Evolutionary conservation across 2,888 invertebrate genomes (phyloP), one percentile per base, ranked within the genome.

Genomic region (Ornithoptera priamus): DNA sequence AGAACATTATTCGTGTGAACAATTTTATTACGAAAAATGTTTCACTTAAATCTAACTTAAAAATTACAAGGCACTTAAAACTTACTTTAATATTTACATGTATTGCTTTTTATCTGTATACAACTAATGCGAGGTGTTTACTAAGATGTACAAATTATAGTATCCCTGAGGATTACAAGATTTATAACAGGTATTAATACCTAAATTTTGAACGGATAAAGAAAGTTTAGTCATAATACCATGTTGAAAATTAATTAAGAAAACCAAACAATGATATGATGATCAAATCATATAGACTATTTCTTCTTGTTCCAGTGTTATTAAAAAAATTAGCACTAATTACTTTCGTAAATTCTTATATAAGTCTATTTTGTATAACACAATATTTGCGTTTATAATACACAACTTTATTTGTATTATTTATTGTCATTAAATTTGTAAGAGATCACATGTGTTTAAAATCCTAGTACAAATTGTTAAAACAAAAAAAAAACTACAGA

Each of bases 71-170:
- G 70, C 70, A 67, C 70, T 53, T 61, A 30, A 53, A 60, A 64
- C 42, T 64, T 63, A 68, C 15, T 36, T 22, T 65, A 64, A 57
- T 68, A 71, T 71, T 68, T 68, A 71, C 71, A 71, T 62, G 46
- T 20, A 61, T 62, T 61, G 50, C 57, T 50, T 30, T 64, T 17
- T 17, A 58, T 61, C 10, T 30, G 56, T 58, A 22, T 62, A 62
- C n/a, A 65, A 62, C 71, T 71, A 71, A 59, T 71, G 71, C 71
- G 71, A 71, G 71, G 71, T 64, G n/a, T 65, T 65, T 59, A 62
- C 68, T 53, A 65, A n/a, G 68, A 53, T 53, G n/a, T 59, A 60
- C 36, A 17, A 61, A 20, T 65, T 39, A 39, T 59, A 53, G 18
- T 46, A 60, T 36, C 15, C 18, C 2, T 30, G 24, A 24, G 24